Conservation (phyloP, 2,888 invertebrate species). For the Drosophila paranaensis region DNA sequence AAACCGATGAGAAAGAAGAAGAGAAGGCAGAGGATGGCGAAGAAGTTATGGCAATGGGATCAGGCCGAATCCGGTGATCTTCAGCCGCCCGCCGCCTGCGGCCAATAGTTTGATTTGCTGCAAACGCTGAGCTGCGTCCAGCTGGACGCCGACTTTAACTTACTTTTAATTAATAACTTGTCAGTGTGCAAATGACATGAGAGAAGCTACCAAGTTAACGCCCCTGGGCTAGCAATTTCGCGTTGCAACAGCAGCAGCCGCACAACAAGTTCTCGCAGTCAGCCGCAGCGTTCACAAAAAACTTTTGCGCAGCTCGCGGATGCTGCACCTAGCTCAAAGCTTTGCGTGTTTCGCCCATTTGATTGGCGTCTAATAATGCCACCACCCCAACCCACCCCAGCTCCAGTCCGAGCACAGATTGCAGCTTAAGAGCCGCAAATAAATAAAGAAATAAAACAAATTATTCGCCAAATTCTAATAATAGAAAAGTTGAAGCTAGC, state of each 20-base stretch:
- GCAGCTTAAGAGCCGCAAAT: not conserved
- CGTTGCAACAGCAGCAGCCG: constrained; percentile 18
- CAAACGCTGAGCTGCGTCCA: constrained; percentile 13
- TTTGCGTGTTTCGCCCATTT: constrained; percentile 16
- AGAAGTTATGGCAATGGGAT: constrained; percentile 14
- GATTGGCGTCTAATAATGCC: constrained; percentile 17
- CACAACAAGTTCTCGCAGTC: constrained; percentile 4
- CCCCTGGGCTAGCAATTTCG: constrained; percentile 71
- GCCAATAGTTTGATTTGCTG: constrained; percentile 27
- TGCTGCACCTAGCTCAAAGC: constrained; percentile 11
- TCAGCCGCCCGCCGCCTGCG: not conserved
- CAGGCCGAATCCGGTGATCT: constrained; percentile 30
- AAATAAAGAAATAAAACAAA: not conserved
- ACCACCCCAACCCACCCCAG: not conserved
- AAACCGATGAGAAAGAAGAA: not conserved
- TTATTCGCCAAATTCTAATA: constrained; percentile 1
- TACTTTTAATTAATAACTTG: constrained; percentile 81
- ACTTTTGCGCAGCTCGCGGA: constrained; percentile 7
- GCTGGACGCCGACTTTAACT: constrained; percentile 48
- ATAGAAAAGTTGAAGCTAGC: not conserved
- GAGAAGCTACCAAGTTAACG: constrained; percentile 72
- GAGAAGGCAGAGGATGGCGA: not conserved
- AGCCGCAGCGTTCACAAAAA: constrained; percentile 11
- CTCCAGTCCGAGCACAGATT: not conserved
- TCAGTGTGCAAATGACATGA: constrained; percentile 82